Base-by-base conservation (phyloP, 2,888 invertebrate species). In the Oligia fasciuncula region DNA sequence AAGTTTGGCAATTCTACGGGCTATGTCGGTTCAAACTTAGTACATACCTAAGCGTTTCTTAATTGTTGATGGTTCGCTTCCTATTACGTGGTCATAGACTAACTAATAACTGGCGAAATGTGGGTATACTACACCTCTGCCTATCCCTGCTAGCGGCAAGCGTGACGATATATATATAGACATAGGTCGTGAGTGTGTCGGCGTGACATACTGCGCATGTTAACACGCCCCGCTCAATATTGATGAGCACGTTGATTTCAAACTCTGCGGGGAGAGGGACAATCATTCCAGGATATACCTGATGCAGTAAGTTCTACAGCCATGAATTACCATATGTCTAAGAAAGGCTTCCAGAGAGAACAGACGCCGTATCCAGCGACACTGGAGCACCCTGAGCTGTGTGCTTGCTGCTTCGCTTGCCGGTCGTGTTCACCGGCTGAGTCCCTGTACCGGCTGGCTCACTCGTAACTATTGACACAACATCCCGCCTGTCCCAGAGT, bases 371-470 rank as follows among this genome's bases (percentile, higher is more conserved):
- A 9, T 4, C 29, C 19, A 13, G 40, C 43, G 11, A 11, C 46
- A 46, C 23, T 57, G 4, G 74, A 11, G 57, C 72, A 29, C 23
- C 17, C 17, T 5, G 49, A 17, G 29, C 81, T 17, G 23, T 6
- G 43, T 23, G 35, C 8, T 4, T 1, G 8, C n/a, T 60, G 81
- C 29, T 69, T 35, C 17, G 43, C 29, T 14, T 35, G 80, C 60
- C 23, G 23, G 11, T 17, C 73, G 51, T 29, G 79, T 49, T 5
- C 75, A 29, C 14, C 29, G 29, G 29, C 40, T 29, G 73, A 65
- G 54, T 49, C 19, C n/a, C 46, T 14, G 72, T 11, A 0, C 17
- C n/a, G 23, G n/a, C 63, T 74, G 75, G 57, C 82, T 82, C 83
- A 66, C 29, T 49, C 63, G 63, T 35, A 19, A 17, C 19, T 73